Conservation (phyloP, 1,140 invertebrate genomes). For the Kradibia gibbosae region DNA sequence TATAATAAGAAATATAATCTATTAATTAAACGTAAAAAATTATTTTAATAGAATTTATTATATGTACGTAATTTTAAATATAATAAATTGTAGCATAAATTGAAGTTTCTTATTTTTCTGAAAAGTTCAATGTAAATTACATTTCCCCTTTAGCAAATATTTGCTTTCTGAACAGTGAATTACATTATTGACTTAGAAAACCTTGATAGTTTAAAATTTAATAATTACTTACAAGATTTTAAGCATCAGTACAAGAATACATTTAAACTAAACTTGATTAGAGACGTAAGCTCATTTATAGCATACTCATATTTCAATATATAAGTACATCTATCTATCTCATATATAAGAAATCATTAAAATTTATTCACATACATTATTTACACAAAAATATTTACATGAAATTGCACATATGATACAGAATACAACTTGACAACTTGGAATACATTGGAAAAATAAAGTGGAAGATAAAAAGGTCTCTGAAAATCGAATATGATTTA, state of each 20-base stretch:
- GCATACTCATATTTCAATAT: no score
- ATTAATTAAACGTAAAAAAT: no score
- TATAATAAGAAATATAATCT: no score
- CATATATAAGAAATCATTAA: background rate
- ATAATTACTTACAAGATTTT: background rate
- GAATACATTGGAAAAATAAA: no score
- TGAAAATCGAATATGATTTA: no score
- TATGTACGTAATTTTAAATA: no score
- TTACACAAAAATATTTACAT: no score
- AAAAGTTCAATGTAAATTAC: background rate
- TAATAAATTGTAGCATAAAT: background rate
- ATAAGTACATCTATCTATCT: no score
- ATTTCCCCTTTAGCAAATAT: background rate
- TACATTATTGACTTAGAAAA: background rate
- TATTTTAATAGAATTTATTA: no score
- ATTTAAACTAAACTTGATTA: background rate
- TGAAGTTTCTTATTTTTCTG: background rate
- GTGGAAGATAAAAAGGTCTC: no score
- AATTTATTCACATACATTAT: background rate
- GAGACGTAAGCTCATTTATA: background rate
- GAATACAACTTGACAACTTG: no score
- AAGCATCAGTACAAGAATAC: background rate
- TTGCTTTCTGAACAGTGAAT: background rate
- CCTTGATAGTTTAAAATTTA: background rate
- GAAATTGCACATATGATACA: no score